These are phyloP conservation scores for Clanis bilineata DNA, from an alignment of 2,888 invertebrate species.

Conservation along the genomic window DNA sequence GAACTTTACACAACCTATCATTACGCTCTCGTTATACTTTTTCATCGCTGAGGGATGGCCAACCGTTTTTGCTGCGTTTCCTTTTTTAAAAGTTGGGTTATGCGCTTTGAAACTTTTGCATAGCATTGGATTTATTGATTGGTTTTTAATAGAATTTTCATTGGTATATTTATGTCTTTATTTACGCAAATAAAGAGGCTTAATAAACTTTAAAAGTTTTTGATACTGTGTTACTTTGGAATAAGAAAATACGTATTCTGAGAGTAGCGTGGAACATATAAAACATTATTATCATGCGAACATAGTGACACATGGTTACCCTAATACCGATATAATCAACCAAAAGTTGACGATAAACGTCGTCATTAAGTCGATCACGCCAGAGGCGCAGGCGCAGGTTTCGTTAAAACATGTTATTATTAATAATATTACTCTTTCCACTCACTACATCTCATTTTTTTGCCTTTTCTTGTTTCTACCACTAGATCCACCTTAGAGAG, in stretches of 20 bases:
- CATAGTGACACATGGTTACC: background rate
- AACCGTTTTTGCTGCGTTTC: slow-evolving; percentile 40
- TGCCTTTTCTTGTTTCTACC: slow-evolving; percentile 40
- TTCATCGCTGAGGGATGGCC: slow-evolving; percentile 57
- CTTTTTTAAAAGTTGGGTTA: background rate
- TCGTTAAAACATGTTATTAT: slow-evolving; percentile 75
- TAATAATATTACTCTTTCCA: slow-evolving; percentile 68
- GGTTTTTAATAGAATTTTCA: background rate
- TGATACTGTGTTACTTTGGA: background rate
- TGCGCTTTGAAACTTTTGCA: background rate
- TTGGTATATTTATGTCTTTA: background rate
- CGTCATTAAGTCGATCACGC: slow-evolving; percentile 54
- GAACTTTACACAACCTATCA: slow-evolving; percentile 78
- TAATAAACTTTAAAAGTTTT: too few relatives aligned
- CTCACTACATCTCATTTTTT: slow-evolving; percentile 14
- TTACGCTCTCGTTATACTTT: slow-evolving; percentile 76
- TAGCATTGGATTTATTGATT: background rate
- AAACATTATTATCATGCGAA: background rate
- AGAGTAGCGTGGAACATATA: background rate
- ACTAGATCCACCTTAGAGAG: slow-evolving; percentile 41
- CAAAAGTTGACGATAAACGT: slow-evolving; percentile 49
- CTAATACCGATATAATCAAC: slow-evolving; percentile 25
- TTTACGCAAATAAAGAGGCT: background rate
- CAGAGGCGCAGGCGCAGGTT: slow-evolving; percentile 68
- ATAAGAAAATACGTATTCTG: background rate